A percentile compares a stretch with the other conserved stretches of the same genome.
These are phyloP conservation scores for Cladopsammia gracilis DNA, from an alignment of 64 coral and sea anemone species.

Conservation along the genomic window DNA sequence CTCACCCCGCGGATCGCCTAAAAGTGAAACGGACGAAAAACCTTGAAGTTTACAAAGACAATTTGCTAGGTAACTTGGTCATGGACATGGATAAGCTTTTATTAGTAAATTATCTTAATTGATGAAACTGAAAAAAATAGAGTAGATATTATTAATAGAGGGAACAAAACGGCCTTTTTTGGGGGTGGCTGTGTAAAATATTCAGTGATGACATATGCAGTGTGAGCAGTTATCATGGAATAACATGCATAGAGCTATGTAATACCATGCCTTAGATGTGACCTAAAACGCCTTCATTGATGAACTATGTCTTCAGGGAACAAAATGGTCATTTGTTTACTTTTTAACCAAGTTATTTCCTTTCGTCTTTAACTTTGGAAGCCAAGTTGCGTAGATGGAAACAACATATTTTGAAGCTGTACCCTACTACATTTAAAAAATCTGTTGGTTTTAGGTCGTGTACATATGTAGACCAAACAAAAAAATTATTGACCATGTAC, in stretches of 20 bases:
- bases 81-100: not conserved
- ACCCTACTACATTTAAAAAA: not conserved
- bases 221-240: not conserved
- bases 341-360: not conserved
- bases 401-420: not conserved
- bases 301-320: no score
- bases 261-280: not conserved
- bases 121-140: not conserved
- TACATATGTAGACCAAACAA: not conserved
- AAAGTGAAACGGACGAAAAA: slow-evolving; percentile 37
- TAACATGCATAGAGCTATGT: not conserved
- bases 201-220: not conserved
- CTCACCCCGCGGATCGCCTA: slow-evolving; percentile 15
- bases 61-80: not conserved
- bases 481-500: not conserved
- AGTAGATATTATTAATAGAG: not conserved
- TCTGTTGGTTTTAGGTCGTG: not conserved
- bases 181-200: not conserved
- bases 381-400: not conserved
- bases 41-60: not conserved
- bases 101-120: not conserved
- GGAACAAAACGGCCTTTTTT: not conserved
- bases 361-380: not conserved
- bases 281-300: not conserved
- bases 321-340: not conserved